Conservation (phyloP, 1,140 invertebrate species). For the Heliconius congener region DNA sequence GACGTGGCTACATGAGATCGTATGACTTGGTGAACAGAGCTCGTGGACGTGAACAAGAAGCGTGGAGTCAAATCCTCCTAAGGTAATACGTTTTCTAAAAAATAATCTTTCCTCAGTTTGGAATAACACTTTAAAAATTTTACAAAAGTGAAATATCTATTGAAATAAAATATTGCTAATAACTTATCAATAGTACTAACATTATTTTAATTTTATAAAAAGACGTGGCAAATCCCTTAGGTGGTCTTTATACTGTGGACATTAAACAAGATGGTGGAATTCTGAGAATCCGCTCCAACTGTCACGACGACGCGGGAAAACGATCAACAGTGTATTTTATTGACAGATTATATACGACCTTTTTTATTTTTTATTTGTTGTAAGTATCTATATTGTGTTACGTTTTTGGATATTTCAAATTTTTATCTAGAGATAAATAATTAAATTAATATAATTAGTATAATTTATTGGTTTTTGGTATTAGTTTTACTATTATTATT, state of each 20-base stretch:
- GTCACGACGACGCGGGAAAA: slow-evolving; percentile 38
- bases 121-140: no score
- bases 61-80: no score
- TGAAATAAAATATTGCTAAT: neutral
- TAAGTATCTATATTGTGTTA: neutral
- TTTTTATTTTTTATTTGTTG: slow-evolving; percentile 25
- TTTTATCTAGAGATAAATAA: neutral
- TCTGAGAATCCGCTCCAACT: slow-evolving; percentile 37
- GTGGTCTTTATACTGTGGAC: slow-evolving; percentile 21
- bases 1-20: no score
- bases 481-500: neutral
- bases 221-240: slow-evolving; percentile 8
- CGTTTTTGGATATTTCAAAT: neutral
- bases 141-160: no score
- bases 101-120: no score
- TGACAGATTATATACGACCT: slow-evolving; percentile 26
- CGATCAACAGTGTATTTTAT: slow-evolving; percentile 39
- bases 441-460: slow-evolving; percentile 1
- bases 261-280: slow-evolving; percentile 35
- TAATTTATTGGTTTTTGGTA: neutral
- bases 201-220: neutral
- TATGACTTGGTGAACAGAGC: no score
- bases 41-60: no score
- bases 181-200: neutral
- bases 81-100: no score